Evolutionary conservation across 1,140 invertebrate genomes (phyloP).

Genomic region (Drosophila lacteicornis): DNA sequence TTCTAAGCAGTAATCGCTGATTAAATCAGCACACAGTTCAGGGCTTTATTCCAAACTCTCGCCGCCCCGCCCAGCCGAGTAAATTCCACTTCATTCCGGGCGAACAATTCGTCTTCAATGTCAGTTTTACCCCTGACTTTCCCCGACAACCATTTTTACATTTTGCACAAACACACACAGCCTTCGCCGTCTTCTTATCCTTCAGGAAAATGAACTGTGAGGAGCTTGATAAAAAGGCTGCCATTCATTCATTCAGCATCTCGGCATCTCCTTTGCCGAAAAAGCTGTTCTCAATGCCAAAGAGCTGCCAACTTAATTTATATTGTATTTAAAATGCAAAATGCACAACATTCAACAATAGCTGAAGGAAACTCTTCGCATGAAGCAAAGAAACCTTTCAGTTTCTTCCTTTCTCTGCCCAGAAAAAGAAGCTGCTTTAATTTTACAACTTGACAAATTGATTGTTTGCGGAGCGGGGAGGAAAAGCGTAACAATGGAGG

Average conservation of each 20-base stretch:
- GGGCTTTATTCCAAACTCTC: slow-evolving; percentile 6
- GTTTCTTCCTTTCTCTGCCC: background rate
- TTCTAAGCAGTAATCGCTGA: slow-evolving; percentile 13
- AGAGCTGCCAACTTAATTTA: slow-evolving; percentile 78
- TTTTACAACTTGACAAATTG: slow-evolving; percentile 79
- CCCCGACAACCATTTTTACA: slow-evolving; percentile 1
- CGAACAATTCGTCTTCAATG: slow-evolving; percentile 41
- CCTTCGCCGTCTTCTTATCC: slow-evolving; percentile 21
- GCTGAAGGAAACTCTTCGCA: background rate
- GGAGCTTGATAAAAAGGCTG: slow-evolving; percentile 64
- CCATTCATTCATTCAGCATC: slow-evolving; percentile 60
- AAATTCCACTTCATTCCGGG: slow-evolving; percentile 31
- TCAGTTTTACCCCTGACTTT: slow-evolving; percentile 22
- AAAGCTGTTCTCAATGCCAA: slow-evolving; percentile 50
- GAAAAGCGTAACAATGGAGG: slow-evolving; percentile 8
- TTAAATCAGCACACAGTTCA: slow-evolving; percentile 26
- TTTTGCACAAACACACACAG: background rate
- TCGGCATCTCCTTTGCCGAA: slow-evolving; percentile 30
- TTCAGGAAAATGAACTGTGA: slow-evolving; percentile 55
- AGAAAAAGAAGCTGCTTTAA: slow-evolving; percentile 45
- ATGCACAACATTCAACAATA: slow-evolving; percentile 51
- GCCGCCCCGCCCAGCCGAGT: background rate
- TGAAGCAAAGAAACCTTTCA: slow-evolving; percentile 2
- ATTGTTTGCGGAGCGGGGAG: slow-evolving; percentile 50
- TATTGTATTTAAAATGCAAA: slow-evolving; percentile 76